Evolutionary conservation across 2,113 vertebrate species (phyloP), one percentile per base, ranked within the genome.

Genomic region (Etheostoma cragini): DNA sequence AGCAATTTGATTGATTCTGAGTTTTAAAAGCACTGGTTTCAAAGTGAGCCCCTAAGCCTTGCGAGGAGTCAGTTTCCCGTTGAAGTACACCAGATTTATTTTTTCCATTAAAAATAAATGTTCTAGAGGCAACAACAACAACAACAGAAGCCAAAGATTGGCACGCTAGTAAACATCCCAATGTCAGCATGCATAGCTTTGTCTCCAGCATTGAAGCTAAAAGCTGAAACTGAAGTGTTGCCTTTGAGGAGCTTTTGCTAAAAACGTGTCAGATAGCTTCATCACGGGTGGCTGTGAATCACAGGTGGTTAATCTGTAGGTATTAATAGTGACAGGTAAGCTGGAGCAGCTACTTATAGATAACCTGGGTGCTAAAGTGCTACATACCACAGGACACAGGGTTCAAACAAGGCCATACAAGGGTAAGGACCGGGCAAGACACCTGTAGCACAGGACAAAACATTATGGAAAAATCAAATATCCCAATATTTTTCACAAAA

Each of bases 251-350:
- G 72, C 87, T 85, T 90, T 92, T 80, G 60, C 84, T 87, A 81
- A 91, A 94, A 94, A 90, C 76, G 71, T 78, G 85, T 88, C 85
- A 78, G 83, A 80, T 84, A 81, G 73, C 81, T 60, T 83, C n/a
- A 87, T 92, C 88, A 93, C 89, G 84, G 82, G 88, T 88, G 85
- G 76, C 78, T 87, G 75, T 89, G 84, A 82, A 80, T 86, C 82
- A 38, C 77, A 85, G 82, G 88, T 78, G 65, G 89, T 89, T 94
- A 94, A 95, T 94, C 93, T 88, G 84, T 24, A 54, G 84, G 85
- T 93, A 94, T 93, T 92, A 93, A 91, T 94, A 94, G 94, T 70
- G 81, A 85, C 91, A 88, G 81, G 88, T 92, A 93, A 94, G 88
- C 92, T 90, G 75, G 57, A 89, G 90, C 85, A 88, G 87, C 90